Evolutionary conservation across 2,113 vertebrate genomes (phyloP).

Genomic region (Vulpes lagopus): DNA sequence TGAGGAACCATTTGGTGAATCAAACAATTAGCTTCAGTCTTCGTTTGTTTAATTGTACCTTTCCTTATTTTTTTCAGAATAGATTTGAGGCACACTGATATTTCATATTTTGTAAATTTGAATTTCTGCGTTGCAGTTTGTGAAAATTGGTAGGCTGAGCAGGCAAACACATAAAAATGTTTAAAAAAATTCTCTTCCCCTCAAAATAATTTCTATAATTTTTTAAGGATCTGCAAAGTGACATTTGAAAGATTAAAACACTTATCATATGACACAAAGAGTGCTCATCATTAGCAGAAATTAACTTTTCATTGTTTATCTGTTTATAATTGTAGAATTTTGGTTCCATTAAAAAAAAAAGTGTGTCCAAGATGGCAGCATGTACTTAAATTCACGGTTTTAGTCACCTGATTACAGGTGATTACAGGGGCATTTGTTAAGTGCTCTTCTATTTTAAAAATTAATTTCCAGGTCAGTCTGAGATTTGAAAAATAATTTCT

Average conservation of each 20-base stretch:
- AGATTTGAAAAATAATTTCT: constrained; percentile 1
- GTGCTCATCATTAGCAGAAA: neutral
- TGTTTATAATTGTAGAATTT: constrained; percentile 33
- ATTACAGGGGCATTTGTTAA: constrained; percentile 1
- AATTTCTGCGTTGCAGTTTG: constrained; percentile 49
- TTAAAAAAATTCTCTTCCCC: neutral
- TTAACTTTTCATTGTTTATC: neutral
- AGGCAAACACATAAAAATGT: constrained; percentile 1
- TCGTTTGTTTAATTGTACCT: constrained; percentile 12
- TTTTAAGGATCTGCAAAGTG: neutral
- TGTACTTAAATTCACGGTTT: constrained; percentile 18
- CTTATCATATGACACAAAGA: neutral
- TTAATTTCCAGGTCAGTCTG: constrained; percentile 50
- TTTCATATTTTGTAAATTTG: constrained; percentile 12
- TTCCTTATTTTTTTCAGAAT: constrained; percentile 29
- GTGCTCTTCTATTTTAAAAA: constrained; percentile 50
- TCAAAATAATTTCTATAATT: constrained; percentile 14
- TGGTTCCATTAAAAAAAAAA: neutral
- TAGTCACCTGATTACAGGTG: neutral
- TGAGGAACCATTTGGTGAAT: neutral
- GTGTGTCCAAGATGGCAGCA: neutral
- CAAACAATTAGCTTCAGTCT: neutral
- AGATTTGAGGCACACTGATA: neutral
- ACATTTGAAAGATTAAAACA: constrained; percentile 31
- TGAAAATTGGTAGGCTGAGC: neutral